Percentiles rank a stretch among this genome's conserved stretches.
phyloP scores from a whole-genome alignment of 2,888 invertebrate genomes.

The Caenorhabditis parvicauda region DNA sequence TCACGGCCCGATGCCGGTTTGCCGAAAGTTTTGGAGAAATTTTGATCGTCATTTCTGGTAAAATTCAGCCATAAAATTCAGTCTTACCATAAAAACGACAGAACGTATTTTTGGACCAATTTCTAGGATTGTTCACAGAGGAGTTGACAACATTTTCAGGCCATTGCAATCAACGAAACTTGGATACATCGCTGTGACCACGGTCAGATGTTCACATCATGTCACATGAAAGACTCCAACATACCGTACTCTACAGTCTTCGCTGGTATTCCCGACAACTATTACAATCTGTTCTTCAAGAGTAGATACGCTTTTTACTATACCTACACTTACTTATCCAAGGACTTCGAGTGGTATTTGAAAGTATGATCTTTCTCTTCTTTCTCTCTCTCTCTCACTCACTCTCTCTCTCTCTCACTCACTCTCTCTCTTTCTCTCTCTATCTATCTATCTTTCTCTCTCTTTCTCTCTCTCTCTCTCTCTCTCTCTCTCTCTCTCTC shows the following conservation, averaged over 20 bases:
- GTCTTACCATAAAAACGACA: no score
- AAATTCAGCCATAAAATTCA: no score
- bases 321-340: constrained; percentile 31
- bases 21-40: no score
- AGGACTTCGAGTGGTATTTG: constrained; percentile 51
- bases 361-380: constrained; percentile 38
- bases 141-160: no score
- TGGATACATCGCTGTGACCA: constrained; percentile 49
- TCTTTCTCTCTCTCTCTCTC: no score
- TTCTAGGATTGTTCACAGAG: no score
- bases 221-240: constrained; percentile 19
- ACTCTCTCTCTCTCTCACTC: background rate
- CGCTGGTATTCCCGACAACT: constrained; percentile 37
- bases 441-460: no score
- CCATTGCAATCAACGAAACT: constrained; percentile 44
- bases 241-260: constrained; percentile 51
- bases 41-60: no score
- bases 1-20: no score
- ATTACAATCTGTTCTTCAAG: constrained; percentile 45
- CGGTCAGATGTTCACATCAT: constrained; percentile 48
- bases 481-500: no score
- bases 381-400: no score
- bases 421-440: background rate
- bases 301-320: constrained; percentile 44
- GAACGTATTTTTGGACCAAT: no score